Evolutionary conservation across 2,797 vertebrate genomes (phyloP).

Genomic region (Paramormyrops hopkinsi): DNA sequence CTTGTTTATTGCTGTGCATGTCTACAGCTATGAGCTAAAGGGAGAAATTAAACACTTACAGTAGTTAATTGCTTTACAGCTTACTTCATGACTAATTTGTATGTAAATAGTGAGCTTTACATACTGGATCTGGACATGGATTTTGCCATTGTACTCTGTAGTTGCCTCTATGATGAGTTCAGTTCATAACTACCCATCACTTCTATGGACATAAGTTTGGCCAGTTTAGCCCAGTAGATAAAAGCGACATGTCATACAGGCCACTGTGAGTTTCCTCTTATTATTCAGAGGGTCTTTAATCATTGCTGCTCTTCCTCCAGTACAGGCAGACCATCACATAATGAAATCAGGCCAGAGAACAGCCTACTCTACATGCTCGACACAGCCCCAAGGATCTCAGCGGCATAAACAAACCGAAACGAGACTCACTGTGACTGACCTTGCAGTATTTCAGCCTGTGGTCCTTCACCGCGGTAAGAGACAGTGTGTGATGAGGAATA

Average conservation of each 20-base stretch:
- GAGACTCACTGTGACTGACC: slow-evolving; percentile 32
- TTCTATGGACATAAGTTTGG: background rate
- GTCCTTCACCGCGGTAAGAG: background rate
- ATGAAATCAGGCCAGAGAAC: slow-evolving; percentile 51
- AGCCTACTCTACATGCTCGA: slow-evolving; percentile 60
- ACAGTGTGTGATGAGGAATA: background rate
- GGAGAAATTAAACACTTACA: background rate
- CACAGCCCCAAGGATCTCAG: slow-evolving; percentile 45
- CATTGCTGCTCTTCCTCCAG: slow-evolving; percentile 51
- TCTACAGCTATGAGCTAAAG: background rate
- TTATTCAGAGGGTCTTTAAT: slow-evolving; percentile 47
- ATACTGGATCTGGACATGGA: background rate
- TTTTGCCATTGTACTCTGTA: background rate
- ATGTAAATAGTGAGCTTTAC: background rate
- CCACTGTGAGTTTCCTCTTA: slow-evolving; percentile 20
- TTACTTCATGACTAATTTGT: background rate
- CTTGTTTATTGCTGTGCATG: background rate
- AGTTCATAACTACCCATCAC: background rate
- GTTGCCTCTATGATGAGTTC: background rate
- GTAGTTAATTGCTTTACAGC: background rate
- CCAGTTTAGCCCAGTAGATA: background rate
- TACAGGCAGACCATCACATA: slow-evolving; percentile 50
- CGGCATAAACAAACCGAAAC: slow-evolving; percentile 39
- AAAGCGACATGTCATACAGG: slow-evolving; percentile 29
- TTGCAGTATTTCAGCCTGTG: background rate